A percentile compares a stretch with the other conserved stretches of the same genome.
Conservation (phyloP, 2,888 invertebrate species). For the Platycheirus rosarum region DNA sequence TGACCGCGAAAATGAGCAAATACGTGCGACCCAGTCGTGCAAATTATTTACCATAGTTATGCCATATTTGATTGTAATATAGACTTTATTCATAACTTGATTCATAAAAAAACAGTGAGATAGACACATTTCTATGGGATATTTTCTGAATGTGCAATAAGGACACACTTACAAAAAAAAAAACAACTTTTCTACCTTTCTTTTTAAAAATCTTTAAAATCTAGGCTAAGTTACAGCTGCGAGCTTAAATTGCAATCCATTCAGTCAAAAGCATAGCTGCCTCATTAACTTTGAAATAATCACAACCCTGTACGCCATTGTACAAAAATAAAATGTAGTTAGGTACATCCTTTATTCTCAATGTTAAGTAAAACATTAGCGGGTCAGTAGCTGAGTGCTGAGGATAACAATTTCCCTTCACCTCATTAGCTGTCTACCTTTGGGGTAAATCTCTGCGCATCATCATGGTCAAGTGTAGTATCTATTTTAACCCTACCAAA, state of each 20-base stretch:
- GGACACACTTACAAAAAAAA: no score
- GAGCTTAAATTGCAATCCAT: background rate
- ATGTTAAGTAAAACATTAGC: slow-evolving; percentile 56
- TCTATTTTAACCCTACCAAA: background rate
- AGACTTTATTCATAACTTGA: no score
- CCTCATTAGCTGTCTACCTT: slow-evolving; percentile 64
- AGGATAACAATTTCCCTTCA: slow-evolving; percentile 52
- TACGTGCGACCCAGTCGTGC: no score
- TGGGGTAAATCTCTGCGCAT: slow-evolving; percentile 66
- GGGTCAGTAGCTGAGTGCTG: slow-evolving; percentile 1
- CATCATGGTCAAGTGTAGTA: slow-evolving; percentile 61
- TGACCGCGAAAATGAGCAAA: no score
- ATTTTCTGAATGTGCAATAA: no score
- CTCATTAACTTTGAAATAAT: slow-evolving; percentile 18
- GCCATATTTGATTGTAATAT: no score
- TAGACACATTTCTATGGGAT: no score
- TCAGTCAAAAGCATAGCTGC: background rate
- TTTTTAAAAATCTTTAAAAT: no score
- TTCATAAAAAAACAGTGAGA: no score
- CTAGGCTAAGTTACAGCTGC: background rate
- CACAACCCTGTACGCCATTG: background rate
- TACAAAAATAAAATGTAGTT: background rate
- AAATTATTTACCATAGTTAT: no score
- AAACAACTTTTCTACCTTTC: no score
- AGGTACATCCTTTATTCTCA: slow-evolving; percentile 50